Base-by-base conservation (phyloP, 2,797 vertebrate genomes). In the Ptychobarbus kaznakovi region DNA sequence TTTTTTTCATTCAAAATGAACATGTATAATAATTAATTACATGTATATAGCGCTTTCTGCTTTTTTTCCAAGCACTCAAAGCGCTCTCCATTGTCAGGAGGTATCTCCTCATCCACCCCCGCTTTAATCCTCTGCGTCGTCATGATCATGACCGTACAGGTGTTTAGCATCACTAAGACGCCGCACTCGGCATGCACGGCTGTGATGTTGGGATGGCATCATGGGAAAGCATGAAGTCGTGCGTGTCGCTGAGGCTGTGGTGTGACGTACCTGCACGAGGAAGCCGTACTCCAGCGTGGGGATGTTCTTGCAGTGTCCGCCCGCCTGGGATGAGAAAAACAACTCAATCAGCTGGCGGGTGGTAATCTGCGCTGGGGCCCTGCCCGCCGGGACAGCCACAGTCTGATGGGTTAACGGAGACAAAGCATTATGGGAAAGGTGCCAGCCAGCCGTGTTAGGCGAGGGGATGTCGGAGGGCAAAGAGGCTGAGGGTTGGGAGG, bases 241-340 rank as follows among this genome's bases (percentile, higher is more conserved):
- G 73, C 28, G 73, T 76, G 44, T 22, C 20, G 42, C 12, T n/a
- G 81, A n/a, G 22, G 74, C 16, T 25, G 74, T 8, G 9, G 15
- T 46, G 28, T 2, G 46, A 28, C 46, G 6, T 95, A 99, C 98
- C 97, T 99, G 98, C 88, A 99, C 98, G 51, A 99, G 96, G 93
- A 99, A 99, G 91, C 98, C 98, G 11, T 99, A 99, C 91, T 99
- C 98, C 96, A 99, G 94, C 18, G 98, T 99, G 86, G 98, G 98
- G 91, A 99, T 95, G 90, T 97, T 99, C 95, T 99, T 99, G 95
- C 98, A 99, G 94, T 99, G 98, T 89, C 98, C 97, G n/a, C 98
- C 97, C 58, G 98, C 98, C 98, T 99, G 95, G 77, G 91, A 93
- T 93, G 86, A 90, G 91, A 95, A 95, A 95, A 96, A 94, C 94